Evolutionary conservation across 37 sponge, comb jelly and placozoan species (phyloP).

Genomic region (Mnemiopsis leidyi): DNA sequence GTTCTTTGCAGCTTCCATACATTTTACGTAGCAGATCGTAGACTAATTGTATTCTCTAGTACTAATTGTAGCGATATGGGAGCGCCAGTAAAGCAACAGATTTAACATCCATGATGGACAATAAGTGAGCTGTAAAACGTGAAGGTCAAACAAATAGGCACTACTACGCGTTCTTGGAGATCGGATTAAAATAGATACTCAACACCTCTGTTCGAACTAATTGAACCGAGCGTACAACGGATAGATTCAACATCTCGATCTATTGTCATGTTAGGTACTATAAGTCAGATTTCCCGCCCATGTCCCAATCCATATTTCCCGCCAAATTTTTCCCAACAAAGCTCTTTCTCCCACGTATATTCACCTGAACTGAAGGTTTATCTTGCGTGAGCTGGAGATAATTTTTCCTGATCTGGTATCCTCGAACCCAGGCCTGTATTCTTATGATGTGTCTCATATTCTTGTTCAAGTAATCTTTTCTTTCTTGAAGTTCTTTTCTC

Average conservation of each 20-base stretch:
- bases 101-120: no score
- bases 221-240: no score
- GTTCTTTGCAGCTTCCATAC: no score
- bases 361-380: constrained; percentile 37
- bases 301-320: no score
- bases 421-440: constrained; percentile 88
- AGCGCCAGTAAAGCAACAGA: not conserved
- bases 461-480: constrained; percentile 73
- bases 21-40: not conserved
- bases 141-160: not conserved
- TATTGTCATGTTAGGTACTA: no score
- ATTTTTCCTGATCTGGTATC: constrained; percentile 83
- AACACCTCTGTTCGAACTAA: not conserved
- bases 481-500: constrained; percentile 70
- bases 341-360: not conserved
- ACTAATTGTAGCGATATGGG: no score
- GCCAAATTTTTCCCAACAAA: not conserved
- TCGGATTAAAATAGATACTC: not conserved
- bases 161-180: not conserved
- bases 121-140: no score
- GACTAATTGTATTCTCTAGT: not conserved
- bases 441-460: constrained; percentile 69
- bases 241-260: no score
- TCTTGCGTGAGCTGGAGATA: constrained; percentile 74
- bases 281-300: no score